Evolutionary conservation across 1,140 invertebrate species (phyloP).

Genomic region (Hycleus cichorii): DNA sequence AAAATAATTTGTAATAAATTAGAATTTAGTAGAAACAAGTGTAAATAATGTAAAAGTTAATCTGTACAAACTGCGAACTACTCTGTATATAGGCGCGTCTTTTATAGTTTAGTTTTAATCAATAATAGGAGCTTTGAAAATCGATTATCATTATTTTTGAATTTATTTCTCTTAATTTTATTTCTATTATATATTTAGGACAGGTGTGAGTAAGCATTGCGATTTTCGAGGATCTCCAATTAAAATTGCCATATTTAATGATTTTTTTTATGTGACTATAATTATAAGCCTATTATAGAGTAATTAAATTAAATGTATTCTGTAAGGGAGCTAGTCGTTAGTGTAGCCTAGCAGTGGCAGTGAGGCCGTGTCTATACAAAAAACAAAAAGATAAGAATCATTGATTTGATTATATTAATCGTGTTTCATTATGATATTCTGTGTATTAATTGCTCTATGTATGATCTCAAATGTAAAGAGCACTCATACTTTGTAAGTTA

Average conservation of each 20-base stretch:
- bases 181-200: too few relatives aligned
- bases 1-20: slow-evolving; percentile 3
- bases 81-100: neutral
- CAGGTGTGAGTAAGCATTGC: too few relatives aligned
- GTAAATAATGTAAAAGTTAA: slow-evolving; percentile 14
- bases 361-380: slow-evolving; percentile 5
- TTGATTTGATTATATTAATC: slow-evolving; percentile 17
- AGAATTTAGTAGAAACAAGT: neutral
- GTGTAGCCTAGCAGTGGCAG: slow-evolving; percentile 26
- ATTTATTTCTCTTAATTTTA: too few relatives aligned
- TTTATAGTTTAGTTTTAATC: neutral
- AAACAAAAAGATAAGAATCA: neutral
- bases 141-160: too few relatives aligned
- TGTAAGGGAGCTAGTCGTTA: slow-evolving; percentile 25
- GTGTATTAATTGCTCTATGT: slow-evolving; percentile 23
- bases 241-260: too few relatives aligned
- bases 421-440: slow-evolving; percentile 21
- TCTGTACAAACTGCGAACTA: slow-evolving; percentile 8
- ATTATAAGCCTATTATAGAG: slow-evolving; percentile 30
- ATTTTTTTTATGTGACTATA: slow-evolving; percentile 18
- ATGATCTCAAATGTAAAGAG: slow-evolving; percentile 27
- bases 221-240: too few relatives aligned
- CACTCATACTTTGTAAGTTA: slow-evolving; percentile 29
- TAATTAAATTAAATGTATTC: slow-evolving; percentile 31
- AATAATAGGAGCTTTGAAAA: neutral